Evolutionary conservation across 2,113 vertebrate species (phyloP).

Genomic region (Paracanthobrama guichenoti): DNA sequence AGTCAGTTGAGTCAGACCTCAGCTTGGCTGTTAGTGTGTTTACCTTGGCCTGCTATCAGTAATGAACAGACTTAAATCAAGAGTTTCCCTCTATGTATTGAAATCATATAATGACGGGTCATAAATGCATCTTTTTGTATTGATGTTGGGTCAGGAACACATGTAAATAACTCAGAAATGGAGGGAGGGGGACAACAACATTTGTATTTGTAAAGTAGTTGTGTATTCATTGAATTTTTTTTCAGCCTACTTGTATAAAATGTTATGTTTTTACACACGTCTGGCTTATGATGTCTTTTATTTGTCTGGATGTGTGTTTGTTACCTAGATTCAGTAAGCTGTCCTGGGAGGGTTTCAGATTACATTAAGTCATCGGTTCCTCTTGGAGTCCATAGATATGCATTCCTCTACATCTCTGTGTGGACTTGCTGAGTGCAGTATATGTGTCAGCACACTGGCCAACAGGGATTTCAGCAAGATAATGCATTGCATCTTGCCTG

Average conservation of each 20-base stretch:
- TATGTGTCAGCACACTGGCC: not conserved
- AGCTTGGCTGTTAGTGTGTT: conserved; percentile 21
- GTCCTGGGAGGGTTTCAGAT: not conserved
- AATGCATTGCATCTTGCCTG: not conserved
- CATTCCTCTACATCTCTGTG: not conserved
- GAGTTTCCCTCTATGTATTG: conserved; percentile 64
- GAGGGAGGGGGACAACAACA: conserved; percentile 65
- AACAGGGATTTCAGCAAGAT: conserved; percentile 2
- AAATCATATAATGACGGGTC: conserved; percentile 67
- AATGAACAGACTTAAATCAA: conserved; percentile 52
- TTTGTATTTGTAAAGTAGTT: conserved; percentile 92
- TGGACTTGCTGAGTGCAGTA: not conserved
- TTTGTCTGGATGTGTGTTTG: conserved; percentile 40
- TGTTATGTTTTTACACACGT: conserved; percentile 86
- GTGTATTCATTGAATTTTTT: conserved; percentile 79
- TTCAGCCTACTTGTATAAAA: conserved; percentile 88
- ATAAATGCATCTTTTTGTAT: conserved; percentile 68
- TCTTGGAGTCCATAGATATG: conserved; percentile 7
- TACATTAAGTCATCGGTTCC: not conserved
- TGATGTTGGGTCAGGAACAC: conserved; percentile 67
- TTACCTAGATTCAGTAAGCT: not conserved
- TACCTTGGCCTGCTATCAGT: conserved; percentile 13
- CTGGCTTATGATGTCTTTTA: not conserved
- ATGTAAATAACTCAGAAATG: conserved; percentile 80
- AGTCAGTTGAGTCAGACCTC: conserved; percentile 8